Evolutionary conservation across 1,140 invertebrate genomes (phyloP), one percentile per base, ranked within the genome.

Genomic region (Nebria ingens): DNA sequence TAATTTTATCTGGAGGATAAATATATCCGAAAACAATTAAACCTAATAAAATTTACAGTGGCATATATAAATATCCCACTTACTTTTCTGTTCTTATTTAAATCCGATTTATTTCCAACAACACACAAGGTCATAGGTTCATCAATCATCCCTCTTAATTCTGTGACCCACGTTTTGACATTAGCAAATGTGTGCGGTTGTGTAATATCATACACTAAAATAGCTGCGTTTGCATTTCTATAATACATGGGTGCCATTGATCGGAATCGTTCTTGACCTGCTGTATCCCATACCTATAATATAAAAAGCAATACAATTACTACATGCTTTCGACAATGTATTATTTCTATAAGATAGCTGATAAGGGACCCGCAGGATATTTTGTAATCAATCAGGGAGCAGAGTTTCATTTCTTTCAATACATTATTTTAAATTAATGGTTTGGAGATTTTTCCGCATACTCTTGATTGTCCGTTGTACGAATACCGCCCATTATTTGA

Each of bases 201-300:
- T 0, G 89, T 91, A 42, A 95, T 78, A 70, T 95, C 91, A 68
- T 91, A 95, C 0, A 93, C 85, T 51, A 95, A 72, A 49, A 94
- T 78, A 1, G 89, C 89, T 2, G 88, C 91, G 65, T 91, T 89
- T 0, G 91, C 88, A 62, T 91, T 91, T 62, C 91, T 76, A 70
- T 94, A 95, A 69, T 95, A 95, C 87, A 94, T 92, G 3, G 91
- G 91, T 0, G 89, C 89, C 78, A 95, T 85, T 0, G 91, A 84
- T 56, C 85, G 78, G 70, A 91, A 95, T 61, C 90, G 75, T 68
- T 87, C 83, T 68, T 92, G 88, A 0, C 92, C 92, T 6, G 92
- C 91, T 3, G 92, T 95, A 67, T 96, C 92, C 92, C 92, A 91
- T 21, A 87, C 83, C 87, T 80, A 76, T 20, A 61, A 65, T 68